A percentile compares a stretch with the other conserved stretches of the same genome.
These are phyloP conservation scores for Neopelma chrysocephalum DNA, from an alignment of 2,797 vertebrate species.

Conservation along the genomic window DNA sequence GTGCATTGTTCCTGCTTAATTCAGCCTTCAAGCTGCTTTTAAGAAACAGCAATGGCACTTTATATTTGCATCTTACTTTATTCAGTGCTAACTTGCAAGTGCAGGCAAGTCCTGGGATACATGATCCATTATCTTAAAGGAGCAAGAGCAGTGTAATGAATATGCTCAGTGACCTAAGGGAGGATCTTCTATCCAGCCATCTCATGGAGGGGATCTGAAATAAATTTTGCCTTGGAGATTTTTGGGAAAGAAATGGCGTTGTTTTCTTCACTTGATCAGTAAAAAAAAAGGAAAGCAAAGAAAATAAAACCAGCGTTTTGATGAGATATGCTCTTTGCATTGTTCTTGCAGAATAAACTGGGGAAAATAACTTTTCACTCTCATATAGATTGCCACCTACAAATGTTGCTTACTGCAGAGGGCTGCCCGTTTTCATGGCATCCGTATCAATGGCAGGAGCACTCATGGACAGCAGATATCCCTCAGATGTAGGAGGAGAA, in stretches of 20 bases:
- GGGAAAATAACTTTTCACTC: neutral
- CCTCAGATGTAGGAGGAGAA: neutral
- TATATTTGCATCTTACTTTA: neutral
- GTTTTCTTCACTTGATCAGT: neutral
- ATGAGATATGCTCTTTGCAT: neutral
- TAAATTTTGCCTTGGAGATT: neutral
- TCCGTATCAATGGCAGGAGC: neutral
- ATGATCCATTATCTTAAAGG: neutral
- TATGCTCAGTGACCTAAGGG: neutral
- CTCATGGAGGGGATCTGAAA: neutral
- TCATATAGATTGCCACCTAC: neutral
- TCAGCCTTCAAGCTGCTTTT: neutral
- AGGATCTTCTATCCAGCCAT: neutral
- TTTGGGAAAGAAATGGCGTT: neutral
- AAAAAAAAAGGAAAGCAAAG: neutral
- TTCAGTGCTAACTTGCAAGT: slow-evolving; percentile 30
- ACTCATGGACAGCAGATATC: neutral
- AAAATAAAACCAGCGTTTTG: neutral
- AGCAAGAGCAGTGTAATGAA: neutral
- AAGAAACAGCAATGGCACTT: neutral
- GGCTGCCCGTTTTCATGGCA: neutral
- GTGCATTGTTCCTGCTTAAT: neutral
- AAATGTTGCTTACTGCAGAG: neutral
- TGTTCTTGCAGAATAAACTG: neutral
- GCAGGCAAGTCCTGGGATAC: slow-evolving; percentile 1